These are phyloP conservation scores for Tricholaema leucomelas DNA, from an alignment of 2,113 vertebrate genomes.

Conservation along the genomic window DNA sequence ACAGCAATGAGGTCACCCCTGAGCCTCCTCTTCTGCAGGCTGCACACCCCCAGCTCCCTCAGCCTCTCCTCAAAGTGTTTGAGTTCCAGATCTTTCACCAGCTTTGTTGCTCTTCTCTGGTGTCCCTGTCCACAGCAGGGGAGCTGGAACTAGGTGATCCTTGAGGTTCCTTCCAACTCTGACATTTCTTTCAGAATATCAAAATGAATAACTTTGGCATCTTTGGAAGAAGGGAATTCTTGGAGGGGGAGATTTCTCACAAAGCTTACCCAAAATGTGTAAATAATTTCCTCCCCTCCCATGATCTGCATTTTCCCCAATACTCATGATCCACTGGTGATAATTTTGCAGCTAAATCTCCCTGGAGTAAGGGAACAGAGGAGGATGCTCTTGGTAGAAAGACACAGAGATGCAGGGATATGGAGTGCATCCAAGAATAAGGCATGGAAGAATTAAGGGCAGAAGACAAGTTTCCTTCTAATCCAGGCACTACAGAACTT, in stretches of 20 bases:
- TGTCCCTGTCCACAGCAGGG: no score
- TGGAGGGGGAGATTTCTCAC: background rate
- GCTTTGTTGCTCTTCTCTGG: no score
- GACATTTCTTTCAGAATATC: background rate
- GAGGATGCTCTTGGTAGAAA: background rate
- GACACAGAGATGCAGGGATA: background rate
- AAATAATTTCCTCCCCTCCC: background rate
- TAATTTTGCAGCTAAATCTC: background rate
- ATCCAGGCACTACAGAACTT: background rate
- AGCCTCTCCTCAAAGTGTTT: no score
- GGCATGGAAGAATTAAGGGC: background rate
- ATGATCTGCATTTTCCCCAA: rapidly evolving
- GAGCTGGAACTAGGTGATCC: no score
- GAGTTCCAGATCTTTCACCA: no score
- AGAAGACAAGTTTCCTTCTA: background rate
- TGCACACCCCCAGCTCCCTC: no score
- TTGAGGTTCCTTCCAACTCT: no score
- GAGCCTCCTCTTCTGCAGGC: no score
- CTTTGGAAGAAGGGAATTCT: background rate
- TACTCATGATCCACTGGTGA: background rate
- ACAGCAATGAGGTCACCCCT: no score
- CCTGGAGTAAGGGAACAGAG: background rate
- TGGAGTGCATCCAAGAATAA: background rate
- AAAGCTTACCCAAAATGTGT: background rate
- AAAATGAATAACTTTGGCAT: background rate